Conservation (phyloP, 1,140 invertebrate genomes). For the Spodoptera litura region DNA sequence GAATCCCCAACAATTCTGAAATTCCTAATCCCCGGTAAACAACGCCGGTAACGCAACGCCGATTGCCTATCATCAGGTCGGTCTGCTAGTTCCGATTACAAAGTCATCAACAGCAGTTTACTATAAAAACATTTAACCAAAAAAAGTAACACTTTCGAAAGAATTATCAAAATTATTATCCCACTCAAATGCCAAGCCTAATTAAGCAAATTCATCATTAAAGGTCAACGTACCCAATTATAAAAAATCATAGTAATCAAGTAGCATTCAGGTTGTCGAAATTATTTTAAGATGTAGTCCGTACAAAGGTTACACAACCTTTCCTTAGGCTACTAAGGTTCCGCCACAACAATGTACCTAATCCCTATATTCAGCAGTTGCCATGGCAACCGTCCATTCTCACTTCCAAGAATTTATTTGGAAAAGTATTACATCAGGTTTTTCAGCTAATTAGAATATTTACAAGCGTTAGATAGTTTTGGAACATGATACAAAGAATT, state of each 20-base stretch:
- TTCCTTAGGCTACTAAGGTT: slow-evolving; percentile 15
- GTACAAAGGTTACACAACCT: slow-evolving; percentile 10
- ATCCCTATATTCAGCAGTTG: slow-evolving; percentile 2
- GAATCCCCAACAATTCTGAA: no score
- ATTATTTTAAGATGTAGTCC: slow-evolving; percentile 29
- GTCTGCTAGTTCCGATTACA: no score
- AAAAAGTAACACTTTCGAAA: no score
- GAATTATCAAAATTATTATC: no score
- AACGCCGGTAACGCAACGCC: no score
- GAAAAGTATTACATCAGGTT: neutral
- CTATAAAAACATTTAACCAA: no score
- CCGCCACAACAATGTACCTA: slow-evolving; percentile 7
- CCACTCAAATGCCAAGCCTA: no score
- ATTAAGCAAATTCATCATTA: neutral
- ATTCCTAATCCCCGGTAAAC: no score
- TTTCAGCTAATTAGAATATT: neutral
- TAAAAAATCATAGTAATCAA: neutral
- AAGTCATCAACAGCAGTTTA: no score
- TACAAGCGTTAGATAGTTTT: neutral
- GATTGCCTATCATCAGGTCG: no score
- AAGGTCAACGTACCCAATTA: slow-evolving; percentile 10
- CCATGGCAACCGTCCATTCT: neutral
- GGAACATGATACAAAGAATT: neutral
- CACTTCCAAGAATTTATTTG: neutral
- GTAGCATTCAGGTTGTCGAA: slow-evolving; percentile 10